These are phyloP conservation scores for Drosophila prosaltans DNA, from an alignment of 1,140 invertebrate genomes.

Conservation along the genomic window DNA sequence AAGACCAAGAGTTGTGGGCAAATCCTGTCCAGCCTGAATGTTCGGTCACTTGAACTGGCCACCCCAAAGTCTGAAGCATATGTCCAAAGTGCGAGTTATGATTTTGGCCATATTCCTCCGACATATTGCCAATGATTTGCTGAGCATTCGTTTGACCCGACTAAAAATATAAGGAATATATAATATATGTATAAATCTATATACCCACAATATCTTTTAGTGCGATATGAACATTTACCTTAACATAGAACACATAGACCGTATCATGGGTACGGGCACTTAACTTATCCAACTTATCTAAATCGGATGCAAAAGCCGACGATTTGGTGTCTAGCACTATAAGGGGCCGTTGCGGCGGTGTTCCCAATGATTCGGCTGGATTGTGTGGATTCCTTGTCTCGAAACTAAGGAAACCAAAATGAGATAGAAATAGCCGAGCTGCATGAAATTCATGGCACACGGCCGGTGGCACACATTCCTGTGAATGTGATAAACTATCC, in stretches of 20 bases:
- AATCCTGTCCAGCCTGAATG: conserved; percentile 97
- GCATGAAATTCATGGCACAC: conserved; percentile 96
- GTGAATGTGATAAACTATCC: conserved; percentile 81
- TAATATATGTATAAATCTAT: not conserved
- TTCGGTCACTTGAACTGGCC: conserved; percentile 91
- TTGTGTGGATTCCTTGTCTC: conserved; percentile 86
- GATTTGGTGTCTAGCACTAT: conserved; percentile 90
- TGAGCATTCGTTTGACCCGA: conserved; percentile 88
- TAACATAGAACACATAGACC: conserved; percentile 97
- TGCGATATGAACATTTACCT: conserved; percentile 85
- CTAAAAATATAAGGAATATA: conserved; percentile 86
- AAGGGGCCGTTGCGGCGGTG: conserved; percentile 85
- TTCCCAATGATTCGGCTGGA: conserved; percentile 57
- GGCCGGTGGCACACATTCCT: conserved; percentile 92
- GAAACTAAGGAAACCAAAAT: conserved; percentile 95
- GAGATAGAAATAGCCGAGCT: conserved; percentile 95
- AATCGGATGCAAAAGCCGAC: conserved; percentile 88
- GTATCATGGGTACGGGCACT: conserved; percentile 95
- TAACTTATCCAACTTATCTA: conserved; percentile 90
- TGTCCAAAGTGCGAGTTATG: conserved; percentile 88
- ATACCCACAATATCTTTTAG: no score
- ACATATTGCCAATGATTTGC: conserved; percentile 93
- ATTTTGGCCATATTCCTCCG: conserved; percentile 83
- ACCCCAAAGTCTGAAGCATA: conserved; percentile 92
- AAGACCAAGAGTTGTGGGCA: conserved; percentile 90